Percentiles rank a stretch among this genome's conserved stretches.
Evolutionary conservation across 2,888 invertebrate species (phyloP).

Genomic region (Bombylius discolor): DNA sequence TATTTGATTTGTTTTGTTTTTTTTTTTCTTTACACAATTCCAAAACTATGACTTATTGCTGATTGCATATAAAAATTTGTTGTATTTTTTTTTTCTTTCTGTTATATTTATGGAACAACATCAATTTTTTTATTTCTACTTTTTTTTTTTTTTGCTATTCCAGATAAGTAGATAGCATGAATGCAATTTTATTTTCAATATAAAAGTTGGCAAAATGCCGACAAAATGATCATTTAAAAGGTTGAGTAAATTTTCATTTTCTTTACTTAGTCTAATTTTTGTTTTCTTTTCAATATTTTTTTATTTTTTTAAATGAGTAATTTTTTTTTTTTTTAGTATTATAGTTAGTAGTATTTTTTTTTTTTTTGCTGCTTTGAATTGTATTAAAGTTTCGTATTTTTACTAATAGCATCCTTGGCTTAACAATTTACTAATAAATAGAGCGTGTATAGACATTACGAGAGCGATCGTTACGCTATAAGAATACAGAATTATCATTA

Average conservation of each 20-base stretch:
- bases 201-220: slow-evolving; percentile 9
- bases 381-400: not conserved
- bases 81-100: too few relatives aligned
- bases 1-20: too few relatives aligned
- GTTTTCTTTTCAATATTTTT: slow-evolving; percentile 1
- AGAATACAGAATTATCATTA: slow-evolving; percentile 11
- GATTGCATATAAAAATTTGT: too few relatives aligned
- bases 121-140: too few relatives aligned
- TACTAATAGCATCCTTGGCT: slow-evolving; percentile 10
- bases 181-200: not conserved
- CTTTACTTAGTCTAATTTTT: too few relatives aligned
- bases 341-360: not conserved
- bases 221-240: slow-evolving; percentile 8
- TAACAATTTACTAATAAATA: slow-evolving; percentile 9
- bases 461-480: slow-evolving; percentile 12
- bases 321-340: not conserved
- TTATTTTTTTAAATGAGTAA: not conserved
- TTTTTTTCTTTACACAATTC: too few relatives aligned
- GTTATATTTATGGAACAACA: too few relatives aligned
- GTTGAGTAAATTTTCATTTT: slow-evolving; percentile 5
- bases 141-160: not conserved
- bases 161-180: too few relatives aligned
- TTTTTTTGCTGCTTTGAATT: not conserved
- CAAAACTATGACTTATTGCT: too few relatives aligned
- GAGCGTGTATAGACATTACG: slow-evolving; percentile 13